These are phyloP conservation scores for Poeciliopsis turneri DNA, from an alignment of 2,797 vertebrate genomes.

Conservation along the genomic window DNA sequence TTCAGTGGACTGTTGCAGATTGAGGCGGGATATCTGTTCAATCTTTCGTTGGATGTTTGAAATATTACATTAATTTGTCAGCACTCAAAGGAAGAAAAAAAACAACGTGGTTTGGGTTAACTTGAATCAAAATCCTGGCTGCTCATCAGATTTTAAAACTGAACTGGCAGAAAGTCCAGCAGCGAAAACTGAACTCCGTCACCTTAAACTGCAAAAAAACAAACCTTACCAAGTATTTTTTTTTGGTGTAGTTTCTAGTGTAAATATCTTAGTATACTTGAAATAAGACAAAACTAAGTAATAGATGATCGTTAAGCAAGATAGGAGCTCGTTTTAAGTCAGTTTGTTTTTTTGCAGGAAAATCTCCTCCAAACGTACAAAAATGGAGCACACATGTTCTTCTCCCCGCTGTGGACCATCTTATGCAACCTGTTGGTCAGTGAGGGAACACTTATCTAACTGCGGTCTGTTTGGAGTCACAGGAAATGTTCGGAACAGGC, in stretches of 20 bases:
- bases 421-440: slow-evolving; percentile 52
- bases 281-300: too few species aligned
- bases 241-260: too few species aligned
- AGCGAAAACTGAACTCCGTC: slow-evolving; percentile 32
- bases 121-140: background rate
- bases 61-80: background rate
- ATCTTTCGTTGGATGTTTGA: background rate
- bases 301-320: too few species aligned
- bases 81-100: background rate
- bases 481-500: slow-evolving; percentile 23
- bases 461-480: slow-evolving; percentile 16
- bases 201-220: background rate
- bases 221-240: too few species aligned
- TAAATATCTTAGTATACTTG: too few species aligned
- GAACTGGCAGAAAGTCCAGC: slow-evolving; percentile 3
- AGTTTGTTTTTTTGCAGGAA: background rate
- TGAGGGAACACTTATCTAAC: slow-evolving; percentile 52
- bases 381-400: slow-evolving; percentile 40
- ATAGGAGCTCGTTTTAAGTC: too few species aligned
- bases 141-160: slow-evolving; percentile 25
- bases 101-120: background rate
- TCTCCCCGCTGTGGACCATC: background rate
- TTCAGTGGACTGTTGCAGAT: slow-evolving; percentile 10
- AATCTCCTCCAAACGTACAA: background rate
- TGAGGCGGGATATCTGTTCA: background rate